These are phyloP conservation scores for Thymallus thymallus DNA, from an alignment of 2,113 vertebrate genomes.

Conservation along the genomic window DNA sequence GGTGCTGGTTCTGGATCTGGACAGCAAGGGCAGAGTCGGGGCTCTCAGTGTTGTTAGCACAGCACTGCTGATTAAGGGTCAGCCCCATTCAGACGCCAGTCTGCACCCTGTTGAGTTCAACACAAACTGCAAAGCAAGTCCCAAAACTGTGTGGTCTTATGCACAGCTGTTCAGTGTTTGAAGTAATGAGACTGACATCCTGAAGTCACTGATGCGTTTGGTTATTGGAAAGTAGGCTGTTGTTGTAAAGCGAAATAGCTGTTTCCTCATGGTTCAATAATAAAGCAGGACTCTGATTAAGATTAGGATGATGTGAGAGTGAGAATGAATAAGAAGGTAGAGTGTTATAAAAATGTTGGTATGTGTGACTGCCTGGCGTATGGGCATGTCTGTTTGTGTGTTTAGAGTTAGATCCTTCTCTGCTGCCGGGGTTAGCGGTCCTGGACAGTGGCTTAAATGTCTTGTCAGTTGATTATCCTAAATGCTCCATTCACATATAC, in stretches of 20 bases:
- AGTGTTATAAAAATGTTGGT: background rate
- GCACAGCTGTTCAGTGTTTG: background rate
- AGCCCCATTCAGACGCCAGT: slow-evolving; percentile 45
- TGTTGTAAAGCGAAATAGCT: background rate
- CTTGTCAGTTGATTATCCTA: background rate
- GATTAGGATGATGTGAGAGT: background rate
- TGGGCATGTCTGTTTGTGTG: background rate
- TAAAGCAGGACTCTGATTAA: background rate
- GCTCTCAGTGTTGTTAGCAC: slow-evolving; percentile 55
- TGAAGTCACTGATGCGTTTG: background rate
- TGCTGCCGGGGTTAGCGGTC: background rate
- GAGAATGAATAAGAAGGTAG: background rate
- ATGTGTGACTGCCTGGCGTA: background rate
- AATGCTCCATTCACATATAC: background rate
- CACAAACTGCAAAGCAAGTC: slow-evolving; percentile 38
- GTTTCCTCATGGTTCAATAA: background rate
- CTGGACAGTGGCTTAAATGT: slow-evolving; percentile 1
- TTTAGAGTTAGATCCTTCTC: background rate
- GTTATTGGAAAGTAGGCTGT: background rate
- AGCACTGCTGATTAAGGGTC: slow-evolving; percentile 54
- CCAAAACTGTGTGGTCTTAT: slow-evolving; percentile 15
- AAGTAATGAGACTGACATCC: background rate
- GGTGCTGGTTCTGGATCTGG: slow-evolving; percentile 51
- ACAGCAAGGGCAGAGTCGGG: slow-evolving; percentile 51
- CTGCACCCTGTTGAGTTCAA: slow-evolving; percentile 35